These are phyloP conservation scores for Ommatoiulus sabulosus DNA, from an alignment of 2,888 invertebrate genomes.

Conservation along the genomic window DNA sequence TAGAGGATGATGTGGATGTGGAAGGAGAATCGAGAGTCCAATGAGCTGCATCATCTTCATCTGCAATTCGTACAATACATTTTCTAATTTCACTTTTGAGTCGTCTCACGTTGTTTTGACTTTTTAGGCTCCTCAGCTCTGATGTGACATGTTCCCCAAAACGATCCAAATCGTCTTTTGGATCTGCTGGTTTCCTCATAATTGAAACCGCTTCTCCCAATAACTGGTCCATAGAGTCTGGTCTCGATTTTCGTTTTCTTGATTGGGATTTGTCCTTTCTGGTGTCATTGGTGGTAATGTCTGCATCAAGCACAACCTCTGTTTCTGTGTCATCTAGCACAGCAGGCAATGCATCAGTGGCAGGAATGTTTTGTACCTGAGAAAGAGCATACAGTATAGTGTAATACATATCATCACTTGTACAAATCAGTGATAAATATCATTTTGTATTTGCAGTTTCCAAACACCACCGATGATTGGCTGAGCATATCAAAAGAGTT, in stretches of 20 bases:
- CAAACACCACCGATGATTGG: too few species aligned
- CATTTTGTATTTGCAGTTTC: too few species aligned
- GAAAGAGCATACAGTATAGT: too few species aligned
- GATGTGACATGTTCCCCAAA: not conserved
- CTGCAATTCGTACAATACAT: not conserved
- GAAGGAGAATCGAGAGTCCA: not conserved
- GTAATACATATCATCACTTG: too few species aligned
- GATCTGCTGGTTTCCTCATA: not conserved
- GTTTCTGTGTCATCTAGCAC: too few species aligned
- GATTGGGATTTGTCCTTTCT: not conserved
- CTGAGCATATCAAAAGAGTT: slow-evolving; percentile 51
- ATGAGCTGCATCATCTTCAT: not conserved
- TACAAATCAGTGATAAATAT: too few species aligned
- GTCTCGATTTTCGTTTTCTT: not conserved
- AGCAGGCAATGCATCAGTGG: too few species aligned
- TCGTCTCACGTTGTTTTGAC: not conserved
- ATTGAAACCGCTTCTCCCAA: too few species aligned
- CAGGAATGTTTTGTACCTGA: too few species aligned
- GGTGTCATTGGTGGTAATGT: not conserved
- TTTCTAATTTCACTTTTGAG: not conserved
- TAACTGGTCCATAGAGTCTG: not conserved
- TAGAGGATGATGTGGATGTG: not conserved
- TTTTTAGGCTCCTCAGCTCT: not conserved
- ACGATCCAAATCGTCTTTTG: not conserved
- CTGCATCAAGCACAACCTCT: not conserved